Conservation (phyloP, 2,888 invertebrate genomes). For the Globia sparganii region DNA sequence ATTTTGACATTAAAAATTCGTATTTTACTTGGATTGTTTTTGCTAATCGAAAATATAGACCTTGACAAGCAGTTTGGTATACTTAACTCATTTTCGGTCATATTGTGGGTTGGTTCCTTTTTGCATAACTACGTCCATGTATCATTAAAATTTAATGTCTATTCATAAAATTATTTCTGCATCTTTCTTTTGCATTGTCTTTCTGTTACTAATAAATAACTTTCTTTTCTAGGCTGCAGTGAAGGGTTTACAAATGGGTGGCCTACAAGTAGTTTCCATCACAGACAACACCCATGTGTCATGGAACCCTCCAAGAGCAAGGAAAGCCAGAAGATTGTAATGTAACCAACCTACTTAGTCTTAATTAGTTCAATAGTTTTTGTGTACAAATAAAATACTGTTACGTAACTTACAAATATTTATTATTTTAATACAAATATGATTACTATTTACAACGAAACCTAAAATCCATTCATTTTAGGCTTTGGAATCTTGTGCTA, state of each 20-base stretch:
- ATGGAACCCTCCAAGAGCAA: conserved; percentile 95
- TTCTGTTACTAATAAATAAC: conserved; percentile 20
- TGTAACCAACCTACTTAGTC: conserved; percentile 50
- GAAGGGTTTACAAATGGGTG: conserved; percentile 98
- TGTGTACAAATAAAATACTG: conserved; percentile 61
- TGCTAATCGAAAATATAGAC: no score
- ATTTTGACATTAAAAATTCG: no score
- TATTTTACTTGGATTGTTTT: no score
- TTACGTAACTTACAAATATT: conserved; percentile 33
- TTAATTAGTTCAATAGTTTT: conserved; percentile 55
- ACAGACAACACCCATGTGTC: conserved; percentile 97
- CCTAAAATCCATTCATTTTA: background rate
- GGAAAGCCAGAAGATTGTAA: conserved; percentile 96
- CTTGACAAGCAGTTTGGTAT: no score
- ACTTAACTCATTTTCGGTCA: no score
- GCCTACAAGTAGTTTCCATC: conserved; percentile 96
- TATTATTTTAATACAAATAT: conserved; percentile 46
- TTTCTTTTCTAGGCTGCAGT: conserved; percentile 93
- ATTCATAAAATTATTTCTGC: background rate
- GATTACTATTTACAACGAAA: conserved; percentile 42
- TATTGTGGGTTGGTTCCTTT: no score
- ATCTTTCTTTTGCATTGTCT: background rate
- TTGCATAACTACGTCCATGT: no score
- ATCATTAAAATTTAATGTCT: background rate
- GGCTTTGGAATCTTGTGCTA: conserved; percentile 78